Percentiles rank a stretch among this genome's conserved stretches.
phyloP scores from a whole-genome alignment of 2,797 vertebrate genomes.

The Aselliscus stoliczkanus region DNA sequence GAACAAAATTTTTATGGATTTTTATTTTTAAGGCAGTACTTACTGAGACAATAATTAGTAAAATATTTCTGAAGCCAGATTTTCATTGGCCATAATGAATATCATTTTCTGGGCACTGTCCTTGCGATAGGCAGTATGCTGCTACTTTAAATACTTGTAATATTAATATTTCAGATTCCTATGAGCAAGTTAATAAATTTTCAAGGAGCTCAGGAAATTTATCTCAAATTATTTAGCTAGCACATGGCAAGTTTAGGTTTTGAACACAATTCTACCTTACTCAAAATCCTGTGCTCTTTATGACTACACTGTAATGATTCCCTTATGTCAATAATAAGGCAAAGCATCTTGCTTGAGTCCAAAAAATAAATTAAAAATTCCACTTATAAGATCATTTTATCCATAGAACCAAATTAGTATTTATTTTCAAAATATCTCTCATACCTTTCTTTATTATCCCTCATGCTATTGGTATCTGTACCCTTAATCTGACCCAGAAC shows the following conservation, averaged over 20 bases:
- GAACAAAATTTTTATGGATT: neutral
- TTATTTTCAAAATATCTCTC: neutral
- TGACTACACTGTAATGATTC: conserved; percentile 2
- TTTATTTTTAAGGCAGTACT: neutral
- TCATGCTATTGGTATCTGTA: neutral
- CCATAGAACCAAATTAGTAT: neutral
- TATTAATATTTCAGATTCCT: neutral
- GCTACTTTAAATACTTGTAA: neutral
- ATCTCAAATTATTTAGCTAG: conserved; percentile 33
- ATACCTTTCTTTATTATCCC: neutral
- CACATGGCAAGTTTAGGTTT: conserved; percentile 4
- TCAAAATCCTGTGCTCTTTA: conserved; percentile 1
- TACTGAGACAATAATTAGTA: neutral
- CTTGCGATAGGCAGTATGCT: neutral
- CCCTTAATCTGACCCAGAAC: neutral
- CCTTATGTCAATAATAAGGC: neutral
- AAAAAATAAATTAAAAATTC: neutral
- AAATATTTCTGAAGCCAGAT: neutral
- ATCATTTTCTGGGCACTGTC: neutral
- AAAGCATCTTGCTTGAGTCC: neutral
- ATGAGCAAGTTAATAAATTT: neutral
- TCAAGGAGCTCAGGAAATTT: conserved; percentile 27
- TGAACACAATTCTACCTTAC: conserved; percentile 3
- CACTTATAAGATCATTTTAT: neutral
- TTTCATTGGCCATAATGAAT: neutral